Evolutionary conservation across 2,797 vertebrate species (phyloP).

Genomic region (Sphaeramia orbicularis): DNA sequence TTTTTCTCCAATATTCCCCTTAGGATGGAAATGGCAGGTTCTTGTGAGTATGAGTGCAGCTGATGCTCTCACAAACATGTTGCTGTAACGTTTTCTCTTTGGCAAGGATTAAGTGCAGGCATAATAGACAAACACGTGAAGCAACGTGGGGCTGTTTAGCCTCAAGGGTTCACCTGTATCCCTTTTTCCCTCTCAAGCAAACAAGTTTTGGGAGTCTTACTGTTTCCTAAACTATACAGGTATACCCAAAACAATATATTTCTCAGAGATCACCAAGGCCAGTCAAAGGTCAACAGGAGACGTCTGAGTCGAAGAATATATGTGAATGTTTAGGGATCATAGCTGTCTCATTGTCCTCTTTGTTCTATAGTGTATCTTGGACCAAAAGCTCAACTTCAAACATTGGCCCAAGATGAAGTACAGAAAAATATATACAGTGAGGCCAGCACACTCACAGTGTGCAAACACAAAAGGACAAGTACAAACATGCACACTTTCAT

Average conservation of each 20-base stretch:
- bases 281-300: conserved; percentile 19
- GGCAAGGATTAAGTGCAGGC: background rate
- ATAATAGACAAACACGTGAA: background rate
- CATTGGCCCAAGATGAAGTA: conserved; percentile 9
- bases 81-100: background rate
- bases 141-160: background rate
- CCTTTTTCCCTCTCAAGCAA: conserved; percentile 1
- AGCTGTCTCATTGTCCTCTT: conserved; percentile 9
- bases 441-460: conserved; percentile 35
- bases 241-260: background rate
- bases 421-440: conserved; percentile 28
- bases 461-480: conserved; percentile 49
- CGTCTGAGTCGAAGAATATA: conserved; percentile 1
- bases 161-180: background rate
- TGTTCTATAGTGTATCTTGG: conserved; percentile 11
- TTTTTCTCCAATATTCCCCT: too few relatives aligned
- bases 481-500: conserved; percentile 35
- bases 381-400: conserved; percentile 28
- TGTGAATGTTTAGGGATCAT: conserved; percentile 3
- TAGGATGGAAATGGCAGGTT: background rate
- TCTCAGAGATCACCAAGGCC: background rate
- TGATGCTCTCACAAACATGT: background rate
- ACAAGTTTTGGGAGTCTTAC: background rate
- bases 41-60: background rate
- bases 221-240: conserved; percentile 11